A percentile compares a stretch with the other conserved stretches of the same genome.
Conservation (phyloP, 1,140 invertebrate genomes). For the Argopecten irradians region DNA sequence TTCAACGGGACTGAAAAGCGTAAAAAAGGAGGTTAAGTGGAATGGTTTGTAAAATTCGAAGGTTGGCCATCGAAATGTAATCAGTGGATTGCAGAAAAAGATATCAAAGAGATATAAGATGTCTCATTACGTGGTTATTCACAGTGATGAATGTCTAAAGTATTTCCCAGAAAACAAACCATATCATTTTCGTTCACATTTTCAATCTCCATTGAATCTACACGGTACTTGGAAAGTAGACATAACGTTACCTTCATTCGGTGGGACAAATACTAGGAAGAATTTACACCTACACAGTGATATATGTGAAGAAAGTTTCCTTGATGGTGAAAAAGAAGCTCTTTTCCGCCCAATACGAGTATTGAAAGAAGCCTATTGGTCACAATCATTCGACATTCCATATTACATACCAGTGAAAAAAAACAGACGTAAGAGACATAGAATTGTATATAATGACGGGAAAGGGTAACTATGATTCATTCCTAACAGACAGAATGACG, state of each 20-base stretch:
- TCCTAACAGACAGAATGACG: neutral
- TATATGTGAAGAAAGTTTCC: neutral
- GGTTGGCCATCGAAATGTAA: neutral
- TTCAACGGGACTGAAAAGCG: too few relatives aligned
- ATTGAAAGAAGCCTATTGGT: neutral
- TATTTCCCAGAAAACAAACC: slow-evolving; percentile 28
- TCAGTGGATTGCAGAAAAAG: slow-evolving; percentile 11
- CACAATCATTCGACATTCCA: neutral
- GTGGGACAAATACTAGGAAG: neutral
- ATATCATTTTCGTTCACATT: neutral
- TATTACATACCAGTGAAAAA: slow-evolving; percentile 18
- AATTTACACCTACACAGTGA: neutral
- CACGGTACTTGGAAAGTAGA: neutral
- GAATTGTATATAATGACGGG: slow-evolving; percentile 25
- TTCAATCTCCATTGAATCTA: neutral
- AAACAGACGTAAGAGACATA: neutral
- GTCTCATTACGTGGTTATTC: neutral
- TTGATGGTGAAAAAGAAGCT: neutral
- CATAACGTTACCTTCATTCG: neutral
- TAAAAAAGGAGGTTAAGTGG: neutral
- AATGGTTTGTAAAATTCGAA: neutral
- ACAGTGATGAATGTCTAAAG: neutral
- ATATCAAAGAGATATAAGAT: slow-evolving; percentile 3
- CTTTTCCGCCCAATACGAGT: neutral
- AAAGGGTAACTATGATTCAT: neutral